Evolutionary conservation across 2,113 vertebrate genomes (phyloP).

Genomic region (Budorcas taxicolor): DNA sequence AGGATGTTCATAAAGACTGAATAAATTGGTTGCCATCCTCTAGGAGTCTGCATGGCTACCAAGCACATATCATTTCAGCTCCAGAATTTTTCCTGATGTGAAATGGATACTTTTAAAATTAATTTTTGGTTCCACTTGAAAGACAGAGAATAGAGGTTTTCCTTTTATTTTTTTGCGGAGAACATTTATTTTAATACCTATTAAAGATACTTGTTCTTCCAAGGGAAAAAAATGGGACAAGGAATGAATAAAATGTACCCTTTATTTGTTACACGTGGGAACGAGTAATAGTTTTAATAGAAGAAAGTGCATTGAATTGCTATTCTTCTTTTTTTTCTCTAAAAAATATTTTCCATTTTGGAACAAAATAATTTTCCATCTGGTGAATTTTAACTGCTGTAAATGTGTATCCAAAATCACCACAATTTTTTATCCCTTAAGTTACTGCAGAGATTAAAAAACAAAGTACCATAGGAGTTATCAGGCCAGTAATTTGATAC

Average conservation of each 20-base stretch:
- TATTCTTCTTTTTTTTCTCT: not conserved
- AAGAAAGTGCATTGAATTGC: not conserved
- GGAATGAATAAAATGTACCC: not conserved
- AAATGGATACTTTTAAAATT: not conserved
- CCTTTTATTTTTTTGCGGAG: not conserved
- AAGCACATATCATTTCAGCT: not conserved
- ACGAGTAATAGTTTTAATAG: not conserved
- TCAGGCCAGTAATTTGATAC: constrained; percentile 6
- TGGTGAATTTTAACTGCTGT: not conserved
- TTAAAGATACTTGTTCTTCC: not conserved
- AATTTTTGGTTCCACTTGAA: not conserved
- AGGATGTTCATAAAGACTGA: not conserved
- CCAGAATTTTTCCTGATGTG: not conserved
- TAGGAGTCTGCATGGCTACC: not conserved
- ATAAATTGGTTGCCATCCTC: not conserved
- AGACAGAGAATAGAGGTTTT: not conserved
- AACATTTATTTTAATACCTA: not conserved
- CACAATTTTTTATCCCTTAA: not conserved
- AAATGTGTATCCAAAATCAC: not conserved
- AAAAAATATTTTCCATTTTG: not conserved
- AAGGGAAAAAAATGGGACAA: not conserved
- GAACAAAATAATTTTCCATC: not conserved
- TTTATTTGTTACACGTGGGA: not conserved
- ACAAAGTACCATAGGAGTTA: not conserved
- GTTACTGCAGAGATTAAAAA: not conserved